A percentile compares a stretch with the other conserved stretches of the same genome.
These are phyloP conservation scores for Hylomyscus alleni DNA, from an alignment of 2,797 vertebrate species.

Conservation along the genomic window DNA sequence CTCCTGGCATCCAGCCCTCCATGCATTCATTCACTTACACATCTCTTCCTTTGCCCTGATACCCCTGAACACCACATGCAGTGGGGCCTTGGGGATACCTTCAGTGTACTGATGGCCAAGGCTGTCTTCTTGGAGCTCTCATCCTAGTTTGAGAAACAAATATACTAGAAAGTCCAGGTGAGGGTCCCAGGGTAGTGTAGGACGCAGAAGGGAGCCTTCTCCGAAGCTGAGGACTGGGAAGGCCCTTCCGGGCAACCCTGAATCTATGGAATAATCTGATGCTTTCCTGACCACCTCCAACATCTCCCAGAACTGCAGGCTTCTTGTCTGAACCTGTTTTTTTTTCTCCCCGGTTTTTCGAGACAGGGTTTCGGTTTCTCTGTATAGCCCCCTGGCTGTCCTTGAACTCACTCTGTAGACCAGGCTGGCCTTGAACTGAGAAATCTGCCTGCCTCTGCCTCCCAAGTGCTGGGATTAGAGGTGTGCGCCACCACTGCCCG, in stretches of 20 bases:
- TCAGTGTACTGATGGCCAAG: not conserved
- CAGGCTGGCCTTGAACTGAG: too few relatives aligned
- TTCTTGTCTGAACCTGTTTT: not conserved
- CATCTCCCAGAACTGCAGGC: not conserved
- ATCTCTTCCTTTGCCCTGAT: not conserved
- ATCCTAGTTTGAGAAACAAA: not conserved
- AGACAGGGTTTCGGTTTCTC: too few relatives aligned
- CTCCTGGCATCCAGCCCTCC: not conserved
- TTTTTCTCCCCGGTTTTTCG: not conserved
- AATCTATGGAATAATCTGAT: not conserved
- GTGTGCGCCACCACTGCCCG: too few relatives aligned
- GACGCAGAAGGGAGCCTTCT: not conserved
- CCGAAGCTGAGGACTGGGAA: not conserved
- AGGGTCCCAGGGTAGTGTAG: not conserved
- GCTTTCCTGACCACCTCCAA: not conserved
- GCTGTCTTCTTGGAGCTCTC: not conserved
- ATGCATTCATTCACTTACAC: rapidly evolving
- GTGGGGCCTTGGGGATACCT: not conserved
- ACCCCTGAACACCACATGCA: not conserved
- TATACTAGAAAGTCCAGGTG: not conserved
- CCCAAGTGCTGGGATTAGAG: too few relatives aligned
- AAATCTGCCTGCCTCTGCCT: too few relatives aligned
- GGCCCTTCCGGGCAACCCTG: not conserved
- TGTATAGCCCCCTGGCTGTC: too few relatives aligned
- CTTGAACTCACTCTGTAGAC: too few relatives aligned